Percentiles rank a stretch among this genome's conserved stretches.
Conservation (phyloP, 2,797 vertebrate species). For the Phoeniculus purpureus region DNA sequence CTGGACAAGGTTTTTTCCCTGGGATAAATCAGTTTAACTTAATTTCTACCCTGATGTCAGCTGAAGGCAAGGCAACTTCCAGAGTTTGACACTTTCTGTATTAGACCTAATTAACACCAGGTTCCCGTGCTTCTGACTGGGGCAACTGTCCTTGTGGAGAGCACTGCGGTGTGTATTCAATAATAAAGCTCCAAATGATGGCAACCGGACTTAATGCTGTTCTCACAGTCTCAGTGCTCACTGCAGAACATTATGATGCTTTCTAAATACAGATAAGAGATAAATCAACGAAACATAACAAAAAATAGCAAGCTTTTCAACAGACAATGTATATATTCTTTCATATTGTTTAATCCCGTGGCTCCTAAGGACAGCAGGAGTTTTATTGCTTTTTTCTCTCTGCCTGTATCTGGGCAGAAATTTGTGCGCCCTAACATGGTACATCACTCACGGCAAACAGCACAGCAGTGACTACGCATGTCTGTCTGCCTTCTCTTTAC, state of each 20-base stretch:
- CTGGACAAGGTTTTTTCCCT: not conserved
- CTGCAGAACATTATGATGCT: not conserved
- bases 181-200: not conserved
- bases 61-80: not conserved
- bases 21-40: not conserved
- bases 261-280: not conserved
- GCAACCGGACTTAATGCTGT: not conserved
- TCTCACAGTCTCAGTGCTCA: not conserved
- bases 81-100: not conserved
- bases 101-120: not conserved
- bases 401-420: slow-evolving; percentile 38
- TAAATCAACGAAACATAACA: not conserved
- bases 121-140: not conserved
- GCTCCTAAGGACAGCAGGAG: not conserved
- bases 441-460: slow-evolving; percentile 12
- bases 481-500: not conserved
- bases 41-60: not conserved
- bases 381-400: not conserved
- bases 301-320: not conserved
- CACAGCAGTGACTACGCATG: not conserved
- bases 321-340: not conserved
- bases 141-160: not conserved
- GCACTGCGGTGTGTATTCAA: not conserved
- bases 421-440: not conserved
- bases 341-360: not conserved